Evolutionary conservation across 1,140 invertebrate genomes (phyloP), one percentile per base, ranked within the genome.

Genomic region (Propsilocerus akamusi): DNA sequence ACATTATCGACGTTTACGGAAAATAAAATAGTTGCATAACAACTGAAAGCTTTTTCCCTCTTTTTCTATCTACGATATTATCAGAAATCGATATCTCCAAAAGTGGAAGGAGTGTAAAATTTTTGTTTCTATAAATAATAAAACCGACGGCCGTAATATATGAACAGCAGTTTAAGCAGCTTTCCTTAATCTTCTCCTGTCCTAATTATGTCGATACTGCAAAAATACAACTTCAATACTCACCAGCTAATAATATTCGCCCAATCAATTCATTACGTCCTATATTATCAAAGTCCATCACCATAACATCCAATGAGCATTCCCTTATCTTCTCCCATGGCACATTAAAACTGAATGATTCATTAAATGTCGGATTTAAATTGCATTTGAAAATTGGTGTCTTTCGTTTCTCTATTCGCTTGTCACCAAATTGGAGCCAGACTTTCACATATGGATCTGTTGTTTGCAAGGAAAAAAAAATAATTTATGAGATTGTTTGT

Each of bases 391-490:
- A 93, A 56, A 95, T 87, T 25, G 86, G 83, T n/a, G 90, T 95
- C 71, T 95, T 96, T 62, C 87, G 82, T 62, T 96, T 96, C 65
- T 95, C 91, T 53, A 95, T 83, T 51, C 86, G 76, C 56, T 94
- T 93, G 55, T 94, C 91, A 10, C 88, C 87, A 61, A 94, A 92
- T 56, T 94, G 88, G 2, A 95, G 75, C 91, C 91, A 96, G 5
- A 95, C 86, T 65, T 95, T 96, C 1, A 94, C 90, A 62, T 95
- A 96, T 0, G 91, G 90, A 83, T 96, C 91, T 93, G 69, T 32
- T 17, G 7, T 17, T 30, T 30, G 14, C 3, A 46, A 11, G 12
- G 46, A 25, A 34, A 34, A 34, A 34, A n/a, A 34, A 11, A n/a
- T 32, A n/a, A 25, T 25, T 8, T 3, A 47, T n/a, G 25, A 48